Base-by-base conservation (phyloP, 2,113 vertebrate genomes). In the Burhinus bistriatus region DNA sequence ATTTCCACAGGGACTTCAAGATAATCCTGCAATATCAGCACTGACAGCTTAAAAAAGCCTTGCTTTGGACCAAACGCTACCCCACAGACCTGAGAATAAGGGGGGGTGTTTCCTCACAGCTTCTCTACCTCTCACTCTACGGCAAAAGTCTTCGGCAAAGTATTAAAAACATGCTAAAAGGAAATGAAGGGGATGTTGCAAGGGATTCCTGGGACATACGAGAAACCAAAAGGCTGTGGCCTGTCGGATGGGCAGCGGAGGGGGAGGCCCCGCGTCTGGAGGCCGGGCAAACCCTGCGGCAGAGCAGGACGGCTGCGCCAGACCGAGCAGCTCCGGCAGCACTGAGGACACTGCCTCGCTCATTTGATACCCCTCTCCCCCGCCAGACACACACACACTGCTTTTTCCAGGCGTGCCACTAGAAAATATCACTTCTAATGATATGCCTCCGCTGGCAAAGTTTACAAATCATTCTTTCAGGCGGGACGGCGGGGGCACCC, bases 191-290 rank as follows among this genome's bases (percentile, higher is more conserved):
- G 26, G 30, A 23, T 58, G 77, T 38, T 8, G 8, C 22, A 59
- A 86, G 69, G 58, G 64, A 89, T 89, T 66, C 80, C 69, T 54
- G 58, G 38, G 47, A 49, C 36, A 55, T 15, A 32, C 12, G 73
- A 58, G 64, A 88, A 47, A 68, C 15, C 58, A 77, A 75, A 84
- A 55, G 4, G 11, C 29, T 58, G 17, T 36, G 80, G 36, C 22
- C 40, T 38, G 14, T 34, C 0, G 0, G 15, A 49, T 22, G 47
- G 47, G 47, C 21, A 49, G 21, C 5, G 47, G 47, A 11, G 11
- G 47, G 21, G 47, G 47, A 84, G 52, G 20, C 5, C 29, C 22
- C 13, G 2, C 6, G 4, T 9, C 44, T 30, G 12, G 1, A 32
- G 12, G 11, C 9, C 5, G 12, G 62, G 47, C 15, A 90, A 73